These are phyloP conservation scores for Myotis brandtii DNA, from an alignment of 2,113 vertebrate species.

Conservation along the genomic window DNA sequence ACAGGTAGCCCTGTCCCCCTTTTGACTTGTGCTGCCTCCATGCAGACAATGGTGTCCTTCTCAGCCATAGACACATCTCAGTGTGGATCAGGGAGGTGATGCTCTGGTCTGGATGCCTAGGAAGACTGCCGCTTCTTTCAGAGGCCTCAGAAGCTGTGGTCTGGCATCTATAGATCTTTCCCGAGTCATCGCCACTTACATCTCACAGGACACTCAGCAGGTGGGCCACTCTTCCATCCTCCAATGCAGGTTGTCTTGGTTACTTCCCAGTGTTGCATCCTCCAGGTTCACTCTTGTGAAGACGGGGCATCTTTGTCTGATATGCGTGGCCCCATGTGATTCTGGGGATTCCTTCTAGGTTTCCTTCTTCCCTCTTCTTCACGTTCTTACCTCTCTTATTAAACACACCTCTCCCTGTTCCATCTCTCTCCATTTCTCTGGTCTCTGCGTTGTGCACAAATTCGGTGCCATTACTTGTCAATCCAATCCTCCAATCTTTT, in stretches of 20 bases:
- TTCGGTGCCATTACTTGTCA: background rate
- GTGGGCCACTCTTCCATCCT: background rate
- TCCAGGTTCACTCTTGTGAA: background rate
- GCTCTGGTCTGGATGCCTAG: background rate
- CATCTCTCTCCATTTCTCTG: background rate
- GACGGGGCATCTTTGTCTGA: background rate
- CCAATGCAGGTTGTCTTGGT: background rate
- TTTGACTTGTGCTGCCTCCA: too few relatives aligned
- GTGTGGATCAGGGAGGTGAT: background rate
- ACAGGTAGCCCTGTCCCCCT: background rate
- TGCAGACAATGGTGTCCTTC: background rate
- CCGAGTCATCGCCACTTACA: background rate
- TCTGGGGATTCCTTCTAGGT: background rate
- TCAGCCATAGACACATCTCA: background rate
- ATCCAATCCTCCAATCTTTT: background rate
- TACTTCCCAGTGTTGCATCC: background rate
- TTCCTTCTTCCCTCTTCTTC: background rate
- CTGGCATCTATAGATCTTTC: background rate
- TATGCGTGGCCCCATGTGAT: fast-evolving
- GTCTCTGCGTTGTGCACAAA: background rate
- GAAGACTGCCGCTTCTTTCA: background rate
- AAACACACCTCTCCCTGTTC: background rate
- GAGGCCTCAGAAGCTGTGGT: background rate
- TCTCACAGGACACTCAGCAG: background rate
- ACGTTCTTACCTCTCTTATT: background rate